phyloP scores from a whole-genome alignment of 2,113 vertebrate species.

The Thryonomys swinderianus region DNA sequence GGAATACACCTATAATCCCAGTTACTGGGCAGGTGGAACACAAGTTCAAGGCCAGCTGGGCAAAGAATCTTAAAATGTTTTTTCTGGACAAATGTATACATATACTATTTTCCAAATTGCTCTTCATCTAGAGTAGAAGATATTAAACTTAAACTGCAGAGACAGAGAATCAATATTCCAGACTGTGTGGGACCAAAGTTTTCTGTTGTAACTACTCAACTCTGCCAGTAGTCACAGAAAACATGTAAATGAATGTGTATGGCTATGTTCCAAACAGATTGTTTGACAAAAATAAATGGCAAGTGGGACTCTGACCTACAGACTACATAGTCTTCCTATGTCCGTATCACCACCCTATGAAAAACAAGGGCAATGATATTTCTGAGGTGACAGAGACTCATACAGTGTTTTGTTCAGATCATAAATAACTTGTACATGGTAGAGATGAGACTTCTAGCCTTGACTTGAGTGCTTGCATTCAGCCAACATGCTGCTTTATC shows the following conservation, averaged over 20 bases:
- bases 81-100: neutral
- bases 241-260: neutral
- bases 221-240: neutral
- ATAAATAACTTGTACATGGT: neutral
- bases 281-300: constrained; percentile 27
- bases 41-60: neutral
- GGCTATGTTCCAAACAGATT: neutral
- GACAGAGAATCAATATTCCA: neutral
- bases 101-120: neutral
- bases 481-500: neutral
- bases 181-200: neutral
- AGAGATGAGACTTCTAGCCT: neutral
- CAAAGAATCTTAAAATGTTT: neutral
- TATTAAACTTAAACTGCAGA: neutral
- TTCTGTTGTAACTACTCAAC: neutral
- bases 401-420: neutral
- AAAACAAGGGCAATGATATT: neutral
- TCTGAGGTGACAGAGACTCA: neutral
- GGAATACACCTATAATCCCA: neutral
- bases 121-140: neutral
- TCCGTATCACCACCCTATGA: neutral
- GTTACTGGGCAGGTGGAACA: neutral
- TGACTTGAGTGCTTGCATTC: neutral
- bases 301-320: neutral
- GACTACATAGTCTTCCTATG: neutral